Evolutionary conservation across 2,113 vertebrate species (phyloP), one percentile per base, ranked within the genome.

Genomic region (Heptranchias perlo): DNA sequence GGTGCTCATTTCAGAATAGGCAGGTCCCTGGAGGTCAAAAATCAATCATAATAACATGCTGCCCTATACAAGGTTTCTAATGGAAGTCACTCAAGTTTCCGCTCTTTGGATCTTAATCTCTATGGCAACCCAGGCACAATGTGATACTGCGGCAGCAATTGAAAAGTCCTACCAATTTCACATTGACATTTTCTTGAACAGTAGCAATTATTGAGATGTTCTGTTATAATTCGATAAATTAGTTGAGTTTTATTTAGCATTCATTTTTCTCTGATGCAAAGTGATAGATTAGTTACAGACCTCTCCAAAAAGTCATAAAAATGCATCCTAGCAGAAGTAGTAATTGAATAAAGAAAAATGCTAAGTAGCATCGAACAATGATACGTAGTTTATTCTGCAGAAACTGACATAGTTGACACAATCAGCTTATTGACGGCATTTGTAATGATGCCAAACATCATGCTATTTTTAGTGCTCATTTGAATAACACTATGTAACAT

Each of bases 1-100:
- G 62, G 94, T 35, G 94, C 28, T 69, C 94, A 67, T 47, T 95
- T 67, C 94, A 95, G 94, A 69, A 69, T 31, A 95, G 62, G 25
- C 44, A 69, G 65, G 94, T 73, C 94, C 23, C 94, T 52, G 44
- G 94, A 95, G 94, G 94, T 95, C 64, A 69, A 67, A 95, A 95
- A 73, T 95, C 94, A 95, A 95, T 95, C 94, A 95, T 49, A 95
- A 69, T 69, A 69, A 95, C 94, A 69, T 52, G 39, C 94, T 95
- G 94, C 44, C 65, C 65, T 95, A 95, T 47, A 69, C 94, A 95
- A 49, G 94, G 28, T 62, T 95, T 73, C 65, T 95, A 95, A 95
- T 95, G 64, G 94, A 95, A 95, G 94, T 95, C 94, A 67, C 47
- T 95, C 94, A 95, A 64, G 39, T 65, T 31, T 52, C 47, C 73